Base-by-base conservation (phyloP, 2,888 invertebrate species). In the Neoscelio sp. region DNA sequence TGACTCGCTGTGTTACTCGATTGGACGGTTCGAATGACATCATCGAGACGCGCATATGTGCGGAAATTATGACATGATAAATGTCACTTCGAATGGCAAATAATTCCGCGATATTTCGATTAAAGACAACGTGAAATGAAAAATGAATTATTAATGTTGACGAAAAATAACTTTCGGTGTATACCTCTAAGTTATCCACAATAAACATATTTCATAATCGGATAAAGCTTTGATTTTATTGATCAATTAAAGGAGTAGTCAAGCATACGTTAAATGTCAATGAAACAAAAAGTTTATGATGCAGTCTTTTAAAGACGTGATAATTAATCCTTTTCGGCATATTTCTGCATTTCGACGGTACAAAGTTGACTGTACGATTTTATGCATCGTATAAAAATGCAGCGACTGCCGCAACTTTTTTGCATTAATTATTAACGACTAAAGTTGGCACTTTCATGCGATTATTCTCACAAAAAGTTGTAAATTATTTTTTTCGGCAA, bases 291-390 rank as follows among this genome's bases (percentile, higher is more conserved):
- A 33, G 8, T 52, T 52, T 52, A 67, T 20, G 20, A 28, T 52
- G 50, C 3, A 20, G 10, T 67, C 56, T 35, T 44, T 54, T 33
- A 7, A 23, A 56, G 40, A 13, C 46, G 23, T 15, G 67, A 23
- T 68, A 68, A 68, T 68, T 13, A 56, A 68, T 56, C 15, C 28
- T 42, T 67, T 30, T 35, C 35, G 52, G 17, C 33, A 20, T 23
- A 28, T 20, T 12, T 12, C n/a, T n/a, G 26, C 54, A 8, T 56
- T 54, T 56, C n/a, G 8, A 42, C 42, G 7, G 15, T 42, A 42
- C 15, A 7, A 15, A 12, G 13, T 42, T 42, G n/a, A n/a, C n/a
- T n/a, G n/a, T 42, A 68, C 35, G 56, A 56, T 54, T 68, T 35
- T 68, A 46, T 30, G 13, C 44, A 15, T 13, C 33, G 56, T 30